phyloP scores from a whole-genome alignment of 2,888 invertebrate species.

The Miltochrista miniata region DNA sequence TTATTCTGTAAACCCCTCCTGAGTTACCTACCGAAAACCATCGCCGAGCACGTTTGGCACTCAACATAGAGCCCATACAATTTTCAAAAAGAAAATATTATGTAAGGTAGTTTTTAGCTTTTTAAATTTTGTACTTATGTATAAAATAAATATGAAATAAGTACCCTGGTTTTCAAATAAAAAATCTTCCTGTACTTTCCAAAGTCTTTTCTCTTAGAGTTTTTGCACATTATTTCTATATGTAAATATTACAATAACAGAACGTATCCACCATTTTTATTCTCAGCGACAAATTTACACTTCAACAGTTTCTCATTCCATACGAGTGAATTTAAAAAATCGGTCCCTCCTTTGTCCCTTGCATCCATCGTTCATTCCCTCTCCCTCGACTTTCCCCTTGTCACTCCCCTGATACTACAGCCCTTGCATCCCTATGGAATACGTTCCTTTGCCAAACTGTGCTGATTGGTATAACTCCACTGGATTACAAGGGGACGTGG shows the following conservation, averaged over 20 bases:
- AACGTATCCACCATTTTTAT: constrained; percentile 18
- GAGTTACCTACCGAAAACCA: too few species aligned
- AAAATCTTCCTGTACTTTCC: too few species aligned
- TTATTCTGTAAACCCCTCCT: too few species aligned
- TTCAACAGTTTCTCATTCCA: constrained; percentile 41
- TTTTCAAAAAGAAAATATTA: too few species aligned
- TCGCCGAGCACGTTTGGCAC: too few species aligned
- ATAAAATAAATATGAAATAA: too few species aligned
- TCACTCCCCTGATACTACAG: constrained; percentile 29
- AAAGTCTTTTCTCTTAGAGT: too few species aligned
- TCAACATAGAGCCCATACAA: too few species aligned
- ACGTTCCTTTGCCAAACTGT: constrained; percentile 53
- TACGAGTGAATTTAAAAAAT: constrained; percentile 40
- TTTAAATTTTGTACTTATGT: too few species aligned
- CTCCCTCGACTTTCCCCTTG: constrained; percentile 15
- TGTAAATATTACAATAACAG: constrained; percentile 12
- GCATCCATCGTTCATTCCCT: constrained; percentile 36
- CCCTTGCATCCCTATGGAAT: constrained; percentile 40
- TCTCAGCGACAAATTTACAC: constrained; percentile 40
- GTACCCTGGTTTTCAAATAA: too few species aligned
- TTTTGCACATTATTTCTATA: too few species aligned
- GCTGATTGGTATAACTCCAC: constrained; percentile 77
- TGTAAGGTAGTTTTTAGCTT: too few species aligned
- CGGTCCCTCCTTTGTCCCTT: constrained; percentile 37
- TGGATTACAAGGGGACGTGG: constrained; percentile 67